Conservation (phyloP, 1,140 invertebrate species). For the Yoshiicerus persimilis region DNA sequence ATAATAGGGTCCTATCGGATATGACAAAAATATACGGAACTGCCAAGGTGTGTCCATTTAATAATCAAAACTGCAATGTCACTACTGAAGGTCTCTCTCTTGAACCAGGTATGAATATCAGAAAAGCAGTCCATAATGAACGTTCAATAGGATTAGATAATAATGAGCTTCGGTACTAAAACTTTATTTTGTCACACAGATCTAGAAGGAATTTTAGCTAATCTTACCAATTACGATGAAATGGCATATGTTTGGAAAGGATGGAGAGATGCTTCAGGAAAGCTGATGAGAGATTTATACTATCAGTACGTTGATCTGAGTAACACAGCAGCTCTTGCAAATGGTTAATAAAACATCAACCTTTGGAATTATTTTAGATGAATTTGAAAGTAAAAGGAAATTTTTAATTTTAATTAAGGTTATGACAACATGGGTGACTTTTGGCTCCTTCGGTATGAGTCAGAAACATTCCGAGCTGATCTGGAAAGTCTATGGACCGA, state of each 20-base stretch:
- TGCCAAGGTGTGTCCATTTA: conserved; percentile 69
- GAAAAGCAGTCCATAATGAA: neutral
- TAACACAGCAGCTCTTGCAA: conserved; percentile 63
- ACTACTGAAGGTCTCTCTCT: conserved; percentile 50
- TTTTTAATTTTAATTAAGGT: too few relatives aligned
- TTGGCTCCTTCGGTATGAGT: conserved; percentile 80
- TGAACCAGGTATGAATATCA: conserved; percentile 49
- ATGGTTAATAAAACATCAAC: conserved; percentile 53
- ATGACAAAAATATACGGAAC: conserved; percentile 85
- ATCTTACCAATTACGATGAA: conserved; percentile 57
- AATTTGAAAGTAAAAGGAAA: too few relatives aligned
- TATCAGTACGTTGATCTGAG: conserved; percentile 65
- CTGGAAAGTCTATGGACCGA: conserved; percentile 78
- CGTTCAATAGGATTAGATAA: too few relatives aligned
- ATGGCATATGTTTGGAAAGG: conserved; percentile 63
- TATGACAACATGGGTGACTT: conserved; percentile 33
- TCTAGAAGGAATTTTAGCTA: conserved; percentile 53
- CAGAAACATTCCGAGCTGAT: conserved; percentile 35
- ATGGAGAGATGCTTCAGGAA: conserved; percentile 64
- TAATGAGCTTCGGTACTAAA: neutral
- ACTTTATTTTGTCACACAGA: conserved; percentile 49
- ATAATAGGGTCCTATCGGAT: conserved; percentile 79
- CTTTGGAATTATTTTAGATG: too few relatives aligned
- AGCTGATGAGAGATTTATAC: conserved; percentile 76
- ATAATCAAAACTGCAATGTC: conserved; percentile 53